phyloP scores from a whole-genome alignment of 37 sponge, comb jelly and placozoan species.

The Chondrosia reniformis region DNA sequence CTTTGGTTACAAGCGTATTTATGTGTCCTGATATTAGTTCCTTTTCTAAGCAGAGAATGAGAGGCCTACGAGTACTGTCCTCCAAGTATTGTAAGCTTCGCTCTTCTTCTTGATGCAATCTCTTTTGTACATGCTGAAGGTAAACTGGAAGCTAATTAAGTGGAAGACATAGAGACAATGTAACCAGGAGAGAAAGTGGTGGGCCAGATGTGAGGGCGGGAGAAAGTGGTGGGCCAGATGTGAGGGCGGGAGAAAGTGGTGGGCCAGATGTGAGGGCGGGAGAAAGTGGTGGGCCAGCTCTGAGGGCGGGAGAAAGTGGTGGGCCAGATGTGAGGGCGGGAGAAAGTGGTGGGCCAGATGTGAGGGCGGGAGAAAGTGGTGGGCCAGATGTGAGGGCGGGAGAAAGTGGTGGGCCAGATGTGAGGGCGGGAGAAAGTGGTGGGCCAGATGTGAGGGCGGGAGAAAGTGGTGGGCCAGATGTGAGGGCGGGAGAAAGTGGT shows the following conservation, averaged over 20 bases:
- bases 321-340: not conserved
- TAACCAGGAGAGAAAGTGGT: not conserved
- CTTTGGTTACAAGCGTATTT: conserved; percentile 67
- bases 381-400: not conserved
- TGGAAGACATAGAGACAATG: not conserved
- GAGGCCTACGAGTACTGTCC: conserved; percentile 73
- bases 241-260: not conserved
- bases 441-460: too few relatives aligned
- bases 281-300: not conserved
- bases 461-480: too few relatives aligned
- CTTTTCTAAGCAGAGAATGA: conserved; percentile 82
- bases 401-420: not conserved
- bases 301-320: not conserved
- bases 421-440: too few relatives aligned
- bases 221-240: not conserved
- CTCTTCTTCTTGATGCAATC: conserved; percentile 82
- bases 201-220: not conserved
- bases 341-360: not conserved
- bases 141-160: conserved; percentile 80
- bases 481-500: too few relatives aligned
- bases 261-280: not conserved
- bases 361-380: not conserved
- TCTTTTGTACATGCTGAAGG: conserved; percentile 67
- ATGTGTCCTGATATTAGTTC: conserved; percentile 72
- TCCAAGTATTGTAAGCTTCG: conserved; percentile 83